Conservation (phyloP, 2,797 vertebrate species). For the Bradypus variegatus region DNA sequence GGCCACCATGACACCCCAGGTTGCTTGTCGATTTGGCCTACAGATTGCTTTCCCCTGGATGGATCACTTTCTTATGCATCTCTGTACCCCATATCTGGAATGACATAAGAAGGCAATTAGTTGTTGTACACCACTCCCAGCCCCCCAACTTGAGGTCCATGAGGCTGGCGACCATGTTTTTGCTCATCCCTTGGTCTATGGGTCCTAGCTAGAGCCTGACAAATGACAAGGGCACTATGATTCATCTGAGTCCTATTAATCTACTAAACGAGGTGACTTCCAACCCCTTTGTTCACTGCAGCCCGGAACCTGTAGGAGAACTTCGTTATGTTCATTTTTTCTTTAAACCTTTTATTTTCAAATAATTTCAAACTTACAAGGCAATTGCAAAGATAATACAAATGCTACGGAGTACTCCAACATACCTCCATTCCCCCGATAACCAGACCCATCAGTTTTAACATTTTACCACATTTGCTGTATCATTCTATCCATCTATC, state of each 20-base stretch:
- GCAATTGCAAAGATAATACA: no score
- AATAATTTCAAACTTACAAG: no score
- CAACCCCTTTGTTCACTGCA: not conserved
- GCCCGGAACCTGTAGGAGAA: not conserved
- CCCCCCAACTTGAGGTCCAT: not conserved
- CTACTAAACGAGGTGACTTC: not conserved
- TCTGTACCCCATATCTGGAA: not conserved
- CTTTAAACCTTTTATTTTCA: no score
- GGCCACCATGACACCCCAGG: not conserved
- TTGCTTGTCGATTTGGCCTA: not conserved
- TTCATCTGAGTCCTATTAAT: not conserved
- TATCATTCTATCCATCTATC: no score
- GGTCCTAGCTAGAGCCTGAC: not conserved
- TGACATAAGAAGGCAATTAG: not conserved
- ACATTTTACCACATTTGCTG: no score
- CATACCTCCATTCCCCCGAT: no score
- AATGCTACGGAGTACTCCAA: no score
- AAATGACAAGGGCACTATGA: not conserved
- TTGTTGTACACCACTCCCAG: not conserved
- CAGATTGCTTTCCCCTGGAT: not conserved
- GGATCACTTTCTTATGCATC: no score
- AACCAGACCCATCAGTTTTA: no score
- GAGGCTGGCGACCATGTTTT: not conserved
- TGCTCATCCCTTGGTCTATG: not conserved
- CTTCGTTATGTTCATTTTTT: not conserved